Conservation (phyloP, 2,113 vertebrate genomes). For the Mormoops blainvillei region DNA sequence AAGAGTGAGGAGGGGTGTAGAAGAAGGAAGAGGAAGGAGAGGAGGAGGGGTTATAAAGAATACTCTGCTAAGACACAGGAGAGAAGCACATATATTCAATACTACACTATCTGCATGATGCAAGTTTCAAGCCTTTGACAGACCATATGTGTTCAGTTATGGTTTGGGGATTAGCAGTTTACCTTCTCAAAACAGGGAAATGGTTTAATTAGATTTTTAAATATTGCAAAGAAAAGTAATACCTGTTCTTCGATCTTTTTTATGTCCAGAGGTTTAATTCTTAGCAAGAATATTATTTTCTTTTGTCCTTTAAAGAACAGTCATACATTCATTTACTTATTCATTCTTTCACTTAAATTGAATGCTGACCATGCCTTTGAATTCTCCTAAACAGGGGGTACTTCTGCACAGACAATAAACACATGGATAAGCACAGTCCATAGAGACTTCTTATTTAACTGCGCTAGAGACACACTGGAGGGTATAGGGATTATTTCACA, state of each 20-base stretch:
- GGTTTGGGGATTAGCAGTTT: background rate
- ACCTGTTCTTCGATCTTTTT: background rate
- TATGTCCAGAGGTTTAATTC: background rate
- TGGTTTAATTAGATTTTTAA: background rate
- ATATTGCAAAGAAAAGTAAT: background rate
- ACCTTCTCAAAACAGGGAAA: background rate
- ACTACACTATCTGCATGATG: fast-evolving
- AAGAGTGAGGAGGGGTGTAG: fast-evolving
- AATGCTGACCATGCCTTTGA: background rate
- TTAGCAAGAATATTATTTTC: background rate
- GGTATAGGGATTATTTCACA: background rate
- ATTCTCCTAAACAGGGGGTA: background rate
- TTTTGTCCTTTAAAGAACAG: background rate
- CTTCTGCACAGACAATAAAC: fast-evolving
- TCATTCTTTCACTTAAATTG: background rate
- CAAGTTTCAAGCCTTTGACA: fast-evolving
- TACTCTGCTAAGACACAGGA: background rate
- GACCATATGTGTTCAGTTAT: fast-evolving
- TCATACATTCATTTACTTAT: background rate
- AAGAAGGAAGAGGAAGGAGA: fast-evolving
- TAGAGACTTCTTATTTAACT: background rate
- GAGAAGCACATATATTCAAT: background rate
- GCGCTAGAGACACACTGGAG: fast-evolving
- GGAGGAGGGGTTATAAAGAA: background rate
- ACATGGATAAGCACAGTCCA: no score